These are phyloP conservation scores for Sula dactylatra DNA, from an alignment of 2,113 vertebrate genomes.

Conservation along the genomic window DNA sequence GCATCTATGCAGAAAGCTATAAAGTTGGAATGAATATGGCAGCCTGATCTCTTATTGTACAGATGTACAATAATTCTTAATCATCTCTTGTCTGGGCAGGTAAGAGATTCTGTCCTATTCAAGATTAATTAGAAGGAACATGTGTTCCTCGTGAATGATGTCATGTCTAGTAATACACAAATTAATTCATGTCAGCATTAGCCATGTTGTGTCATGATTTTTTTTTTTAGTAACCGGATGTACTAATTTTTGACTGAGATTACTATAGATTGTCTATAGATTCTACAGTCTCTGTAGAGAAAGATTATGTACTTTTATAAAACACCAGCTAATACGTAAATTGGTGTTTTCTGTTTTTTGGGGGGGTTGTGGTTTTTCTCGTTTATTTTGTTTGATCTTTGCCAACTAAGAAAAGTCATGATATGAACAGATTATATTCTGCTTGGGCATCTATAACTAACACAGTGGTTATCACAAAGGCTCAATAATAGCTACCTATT, in stretches of 20 bases:
- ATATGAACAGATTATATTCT: neutral
- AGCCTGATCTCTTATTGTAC: neutral
- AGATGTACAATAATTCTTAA: neutral
- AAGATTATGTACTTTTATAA: neutral
- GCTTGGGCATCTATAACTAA: neutral
- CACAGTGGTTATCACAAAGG: neutral
- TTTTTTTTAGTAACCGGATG: neutral
- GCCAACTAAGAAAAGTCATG: neutral
- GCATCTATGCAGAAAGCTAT: neutral
- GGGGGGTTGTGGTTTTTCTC: neutral
- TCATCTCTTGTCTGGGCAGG: slow-evolving; percentile 24
- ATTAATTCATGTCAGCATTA: neutral
- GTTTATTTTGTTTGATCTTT: neutral
- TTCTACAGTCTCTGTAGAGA: neutral
- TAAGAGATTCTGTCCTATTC: neutral
- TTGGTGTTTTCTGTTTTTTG: neutral
- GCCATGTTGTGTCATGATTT: neutral
- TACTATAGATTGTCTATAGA: neutral
- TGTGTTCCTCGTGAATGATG: neutral
- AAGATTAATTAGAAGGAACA: slow-evolving; percentile 14
- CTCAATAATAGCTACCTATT: neutral
- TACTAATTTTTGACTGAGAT: neutral
- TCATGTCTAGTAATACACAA: neutral
- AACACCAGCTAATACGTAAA: neutral
- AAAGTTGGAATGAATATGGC: neutral